Conservation (phyloP, 2,113 vertebrate genomes). For the Athene noctua region DNA sequence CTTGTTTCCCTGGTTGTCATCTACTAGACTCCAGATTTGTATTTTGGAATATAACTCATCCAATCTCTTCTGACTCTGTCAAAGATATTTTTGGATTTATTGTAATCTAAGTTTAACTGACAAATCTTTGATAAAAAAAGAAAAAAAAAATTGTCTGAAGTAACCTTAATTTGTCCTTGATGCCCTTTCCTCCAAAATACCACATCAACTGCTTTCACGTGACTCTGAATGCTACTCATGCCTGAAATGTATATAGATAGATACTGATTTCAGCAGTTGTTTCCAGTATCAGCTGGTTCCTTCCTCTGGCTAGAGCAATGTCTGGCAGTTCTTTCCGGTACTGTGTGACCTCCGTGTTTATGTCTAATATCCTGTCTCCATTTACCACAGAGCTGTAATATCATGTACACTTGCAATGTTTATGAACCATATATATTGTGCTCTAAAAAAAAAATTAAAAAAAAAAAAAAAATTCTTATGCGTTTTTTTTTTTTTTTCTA, state of each 20-base stretch:
- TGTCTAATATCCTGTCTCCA: not conserved
- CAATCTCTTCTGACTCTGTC: not conserved
- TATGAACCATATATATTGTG: not conserved
- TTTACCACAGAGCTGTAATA: not conserved
- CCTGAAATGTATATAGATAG: not conserved
- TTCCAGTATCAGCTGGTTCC: slow-evolving; percentile 39
- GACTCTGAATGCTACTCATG: not conserved
- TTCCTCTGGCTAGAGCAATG: not conserved
- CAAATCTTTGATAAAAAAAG: not conserved
- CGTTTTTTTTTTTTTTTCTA: not conserved
- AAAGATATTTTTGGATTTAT: not conserved
- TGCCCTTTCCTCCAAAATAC: not conserved
- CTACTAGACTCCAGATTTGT: not conserved
- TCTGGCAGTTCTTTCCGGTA: not conserved
- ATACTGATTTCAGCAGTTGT: slow-evolving; percentile 24
- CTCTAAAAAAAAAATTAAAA: not conserved
- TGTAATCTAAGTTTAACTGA: not conserved
- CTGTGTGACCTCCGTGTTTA: not conserved
- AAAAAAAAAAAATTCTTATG: not conserved
- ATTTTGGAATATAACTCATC: not conserved
- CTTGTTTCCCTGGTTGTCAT: not conserved
- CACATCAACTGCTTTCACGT: not conserved
- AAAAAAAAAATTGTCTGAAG: not conserved
- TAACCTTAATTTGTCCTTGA: not conserved
- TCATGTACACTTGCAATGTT: not conserved